Evolutionary conservation across 2,888 invertebrate species (phyloP).

Genomic region (Caenorhabditis sinica): DNA sequence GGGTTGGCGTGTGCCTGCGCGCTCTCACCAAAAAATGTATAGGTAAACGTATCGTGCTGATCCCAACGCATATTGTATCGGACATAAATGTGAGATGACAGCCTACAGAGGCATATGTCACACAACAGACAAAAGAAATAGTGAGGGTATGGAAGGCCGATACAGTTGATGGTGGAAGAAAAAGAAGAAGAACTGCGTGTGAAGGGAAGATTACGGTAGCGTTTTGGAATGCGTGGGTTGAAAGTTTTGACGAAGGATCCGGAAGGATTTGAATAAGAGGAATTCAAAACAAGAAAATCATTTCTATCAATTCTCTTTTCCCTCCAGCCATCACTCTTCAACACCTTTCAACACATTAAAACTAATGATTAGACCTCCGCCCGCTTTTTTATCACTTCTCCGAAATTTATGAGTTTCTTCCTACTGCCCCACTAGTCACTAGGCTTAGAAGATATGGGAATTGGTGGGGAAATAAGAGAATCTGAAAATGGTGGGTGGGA

Average conservation of each 20-base stretch:
- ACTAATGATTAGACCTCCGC: constrained; percentile 20
- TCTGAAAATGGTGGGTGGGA: constrained; percentile 6
- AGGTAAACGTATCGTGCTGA: constrained; percentile 65
- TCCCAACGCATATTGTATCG: constrained; percentile 65
- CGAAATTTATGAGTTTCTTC: constrained; percentile 10
- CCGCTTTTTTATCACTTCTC: constrained; percentile 45
- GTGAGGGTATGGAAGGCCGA: constrained; percentile 59
- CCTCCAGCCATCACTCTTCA: not conserved
- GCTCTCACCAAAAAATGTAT: constrained; percentile 49
- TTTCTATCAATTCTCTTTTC: not conserved
- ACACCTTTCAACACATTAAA: constrained; percentile 60
- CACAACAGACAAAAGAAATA: constrained; percentile 68
- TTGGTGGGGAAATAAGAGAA: not conserved
- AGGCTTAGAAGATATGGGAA: no score
- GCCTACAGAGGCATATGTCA: constrained; percentile 68
- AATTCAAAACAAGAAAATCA: constrained; percentile 44
- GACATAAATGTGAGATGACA: constrained; percentile 70
- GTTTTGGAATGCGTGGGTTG: constrained; percentile 36
- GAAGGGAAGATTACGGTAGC: constrained; percentile 40
- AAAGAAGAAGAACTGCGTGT: not conserved
- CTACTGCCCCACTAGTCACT: not conserved
- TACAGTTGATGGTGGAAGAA: constrained; percentile 21
- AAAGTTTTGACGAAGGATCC: constrained; percentile 15
- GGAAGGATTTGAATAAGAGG: constrained; percentile 14
- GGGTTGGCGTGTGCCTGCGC: constrained; percentile 6